Evolutionary conservation across 2,113 vertebrate species (phyloP), one percentile per base, ranked within the genome.

Genomic region (Alethe castanea): DNA sequence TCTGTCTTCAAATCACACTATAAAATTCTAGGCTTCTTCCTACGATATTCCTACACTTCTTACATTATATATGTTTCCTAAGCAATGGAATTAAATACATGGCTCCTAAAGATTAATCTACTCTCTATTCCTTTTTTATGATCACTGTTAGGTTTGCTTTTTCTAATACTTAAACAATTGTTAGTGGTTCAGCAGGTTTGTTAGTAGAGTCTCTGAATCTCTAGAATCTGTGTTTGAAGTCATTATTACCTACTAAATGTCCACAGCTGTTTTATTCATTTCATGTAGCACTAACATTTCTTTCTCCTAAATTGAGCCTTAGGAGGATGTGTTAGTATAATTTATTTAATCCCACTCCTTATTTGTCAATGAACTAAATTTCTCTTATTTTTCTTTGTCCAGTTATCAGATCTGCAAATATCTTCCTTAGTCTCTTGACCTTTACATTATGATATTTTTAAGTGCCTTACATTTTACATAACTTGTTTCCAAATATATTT

Each of bases 241-340:
- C 70, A 50, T 81, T 91, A 61, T 77, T 85, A 48, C 35, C 16
- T 93, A 33, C 23, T 69, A 81, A 56, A 80, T 86, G 29, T 65
- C 29, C 42, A 89, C 81, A 92, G 22, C 26, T 73, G 24, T 74
- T 90, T 74, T 62, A 24, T 3, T 64, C 2, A 36, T 57, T 78
- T 69, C 25, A 5, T 76, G 10, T 38, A 50, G 2, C 8, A 24
- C 10, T 56, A 86, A 50, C 19, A 33, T 8, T 73, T 88, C 22
- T 72, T 84, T 72, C 18, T 56, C 6, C 2, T 31, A 80, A 81
- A 29, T 0, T 23, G 45, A 90, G 19, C 28, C 59, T 70, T 73
- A 80, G 38, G 7, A 80, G 36, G 71, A 38, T 17, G 40, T 38
- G 22, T 31, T 24, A 0, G 0, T 25, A 29, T 77, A 57, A 52